These are phyloP conservation scores for Chorisops tibialis DNA, from an alignment of 2,888 invertebrate species.

Conservation along the genomic window DNA sequence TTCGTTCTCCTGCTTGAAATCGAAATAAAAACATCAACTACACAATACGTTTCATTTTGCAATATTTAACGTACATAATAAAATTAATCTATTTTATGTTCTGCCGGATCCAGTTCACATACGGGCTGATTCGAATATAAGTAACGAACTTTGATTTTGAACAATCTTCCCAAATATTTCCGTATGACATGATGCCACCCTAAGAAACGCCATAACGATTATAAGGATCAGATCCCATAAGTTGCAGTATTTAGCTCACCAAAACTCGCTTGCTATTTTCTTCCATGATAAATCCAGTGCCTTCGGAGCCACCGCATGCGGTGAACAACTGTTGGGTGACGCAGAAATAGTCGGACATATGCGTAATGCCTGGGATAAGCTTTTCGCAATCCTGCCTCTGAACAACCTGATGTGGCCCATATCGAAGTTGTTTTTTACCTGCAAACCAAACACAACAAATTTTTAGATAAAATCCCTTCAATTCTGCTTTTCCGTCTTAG, in stretches of 20 bases:
- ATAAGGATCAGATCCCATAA: background rate
- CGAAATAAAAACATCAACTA: no score
- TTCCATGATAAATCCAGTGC: conserved; percentile 6
- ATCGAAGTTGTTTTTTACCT: background rate
- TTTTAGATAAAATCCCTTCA: no score
- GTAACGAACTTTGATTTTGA: background rate
- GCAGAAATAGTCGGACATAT: conserved; percentile 4
- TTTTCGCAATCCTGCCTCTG: background rate
- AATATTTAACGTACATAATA: no score
- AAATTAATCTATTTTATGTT: background rate
- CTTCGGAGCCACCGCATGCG: conserved; percentile 7
- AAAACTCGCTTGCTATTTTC: background rate
- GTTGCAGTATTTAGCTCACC: background rate
- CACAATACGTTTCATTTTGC: no score
- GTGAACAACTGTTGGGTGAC: background rate
- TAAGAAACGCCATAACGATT: background rate
- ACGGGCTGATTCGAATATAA: conserved; percentile 9
- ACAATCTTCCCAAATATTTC: conserved; percentile 10
- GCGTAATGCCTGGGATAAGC: background rate
- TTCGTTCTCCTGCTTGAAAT: no score
- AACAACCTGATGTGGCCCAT: conserved; percentile 15
- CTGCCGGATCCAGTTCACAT: conserved; percentile 18
- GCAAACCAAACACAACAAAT: background rate
- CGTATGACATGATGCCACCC: conserved; percentile 12
- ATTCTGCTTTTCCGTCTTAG: no score